Conservation (phyloP, 2,113 vertebrate genomes). For the Alligator mississippiensis region DNA sequence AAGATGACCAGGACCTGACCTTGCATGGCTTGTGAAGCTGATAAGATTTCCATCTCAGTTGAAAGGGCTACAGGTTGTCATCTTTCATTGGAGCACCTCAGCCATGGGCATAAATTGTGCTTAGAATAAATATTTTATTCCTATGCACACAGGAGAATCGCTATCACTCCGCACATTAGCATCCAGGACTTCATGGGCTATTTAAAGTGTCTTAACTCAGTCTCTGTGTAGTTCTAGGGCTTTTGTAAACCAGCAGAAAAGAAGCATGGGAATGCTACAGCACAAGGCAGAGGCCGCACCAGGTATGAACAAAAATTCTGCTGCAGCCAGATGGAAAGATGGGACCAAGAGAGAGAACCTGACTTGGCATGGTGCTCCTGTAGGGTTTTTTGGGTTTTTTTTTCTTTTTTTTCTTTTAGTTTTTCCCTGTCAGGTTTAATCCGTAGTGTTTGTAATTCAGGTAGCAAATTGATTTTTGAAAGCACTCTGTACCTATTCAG, state of each 20-base stretch:
- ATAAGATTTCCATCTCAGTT: not conserved
- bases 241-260: not conserved
- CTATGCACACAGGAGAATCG: not conserved
- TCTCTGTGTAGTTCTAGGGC: not conserved
- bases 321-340: not conserved
- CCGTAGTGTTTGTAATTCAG: slow-evolving; percentile 78
- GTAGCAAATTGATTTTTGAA: slow-evolving; percentile 82
- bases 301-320: not conserved
- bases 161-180: not conserved
- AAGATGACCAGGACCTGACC: not conserved
- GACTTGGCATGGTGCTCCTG: not conserved
- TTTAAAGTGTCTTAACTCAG: not conserved
- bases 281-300: not conserved
- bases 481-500: slow-evolving; percentile 76
- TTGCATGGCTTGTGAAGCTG: not conserved
- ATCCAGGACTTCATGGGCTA: not conserved
- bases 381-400: not conserved
- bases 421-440: slow-evolving; percentile 76
- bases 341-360: not conserved
- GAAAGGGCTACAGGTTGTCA: not conserved
- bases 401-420: not conserved
- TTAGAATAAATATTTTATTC: not conserved
- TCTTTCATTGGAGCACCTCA: not conserved
- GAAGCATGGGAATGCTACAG: not conserved
- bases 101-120: not conserved